Conservation (phyloP, 2,888 invertebrate genomes). For the Chrysotoxum bicinctum region DNA sequence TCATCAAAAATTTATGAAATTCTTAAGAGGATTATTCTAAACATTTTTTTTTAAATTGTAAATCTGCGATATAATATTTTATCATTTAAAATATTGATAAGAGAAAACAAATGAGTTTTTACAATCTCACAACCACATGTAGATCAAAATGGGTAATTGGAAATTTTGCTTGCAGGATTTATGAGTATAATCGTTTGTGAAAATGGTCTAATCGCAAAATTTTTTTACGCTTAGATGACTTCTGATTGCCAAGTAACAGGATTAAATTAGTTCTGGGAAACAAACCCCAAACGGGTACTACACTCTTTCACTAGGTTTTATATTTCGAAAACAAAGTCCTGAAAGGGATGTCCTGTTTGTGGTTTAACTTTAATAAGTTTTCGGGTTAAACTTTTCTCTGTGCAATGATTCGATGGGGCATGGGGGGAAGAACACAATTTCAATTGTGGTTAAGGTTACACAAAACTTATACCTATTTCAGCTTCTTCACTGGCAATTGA, state of each 20-base stretch:
- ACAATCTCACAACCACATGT: too few relatives aligned
- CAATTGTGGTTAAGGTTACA: background rate
- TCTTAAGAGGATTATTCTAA: too few relatives aligned
- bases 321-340: background rate
- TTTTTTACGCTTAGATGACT: slow-evolving; percentile 12
- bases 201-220: slow-evolving; percentile 25
- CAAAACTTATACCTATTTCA: background rate
- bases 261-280: slow-evolving; percentile 18
- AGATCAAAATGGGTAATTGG: slow-evolving; percentile 22
- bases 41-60: too few relatives aligned
- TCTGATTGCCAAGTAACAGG: slow-evolving; percentile 29
- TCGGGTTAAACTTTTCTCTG: background rate
- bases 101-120: too few relatives aligned
- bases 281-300: background rate
- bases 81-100: too few relatives aligned
- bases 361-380: background rate
- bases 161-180: slow-evolving; percentile 11
- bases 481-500: background rate
- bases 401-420: background rate
- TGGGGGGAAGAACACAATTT: background rate
- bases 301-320: background rate
- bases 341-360: slow-evolving; percentile 6
- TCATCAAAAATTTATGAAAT: too few relatives aligned
- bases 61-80: too few relatives aligned
- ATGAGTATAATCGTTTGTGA: slow-evolving; percentile 35